A percentile compares a stretch with the other conserved stretches of the same genome.
Conservation (phyloP, 2,797 vertebrate genomes). For the Enteromius mattozi region DNA sequence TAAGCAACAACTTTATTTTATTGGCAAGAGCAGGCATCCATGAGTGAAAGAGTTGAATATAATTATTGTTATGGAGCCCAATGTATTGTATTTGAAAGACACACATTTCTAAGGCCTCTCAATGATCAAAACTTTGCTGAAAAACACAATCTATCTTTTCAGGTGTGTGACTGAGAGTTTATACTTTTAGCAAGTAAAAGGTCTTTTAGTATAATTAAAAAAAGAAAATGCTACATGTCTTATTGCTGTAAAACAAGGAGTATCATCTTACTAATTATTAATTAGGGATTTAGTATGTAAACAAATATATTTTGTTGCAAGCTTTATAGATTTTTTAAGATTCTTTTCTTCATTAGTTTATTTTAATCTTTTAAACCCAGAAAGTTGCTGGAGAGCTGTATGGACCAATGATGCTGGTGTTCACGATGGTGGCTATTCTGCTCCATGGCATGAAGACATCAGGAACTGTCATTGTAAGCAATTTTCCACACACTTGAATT, state of each 20-base stretch:
- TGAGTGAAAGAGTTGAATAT: not conserved
- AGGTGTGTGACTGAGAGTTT: not conserved
- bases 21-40: not conserved
- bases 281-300: not conserved
- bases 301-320: not conserved
- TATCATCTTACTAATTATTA: not conserved
- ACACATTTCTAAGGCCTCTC: not conserved
- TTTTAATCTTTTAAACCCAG: slow-evolving; percentile 66
- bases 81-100: not conserved
- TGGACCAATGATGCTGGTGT: slow-evolving; percentile 96
- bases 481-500: not conserved
- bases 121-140: not conserved
- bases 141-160: not conserved
- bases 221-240: not conserved
- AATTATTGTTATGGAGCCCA: not conserved
- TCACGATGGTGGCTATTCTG: slow-evolving; percentile 95
- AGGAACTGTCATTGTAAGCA: slow-evolving; percentile 91
- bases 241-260: no score
- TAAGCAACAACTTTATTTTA: not conserved
- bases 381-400: slow-evolving; percentile 97
- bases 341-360: not conserved
- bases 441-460: slow-evolving; percentile 99
- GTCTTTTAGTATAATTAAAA: not conserved
- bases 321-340: no score
- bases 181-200: no score